Conservation (phyloP, 2,113 vertebrate species). For the Pygoscelis adeliae region DNA sequence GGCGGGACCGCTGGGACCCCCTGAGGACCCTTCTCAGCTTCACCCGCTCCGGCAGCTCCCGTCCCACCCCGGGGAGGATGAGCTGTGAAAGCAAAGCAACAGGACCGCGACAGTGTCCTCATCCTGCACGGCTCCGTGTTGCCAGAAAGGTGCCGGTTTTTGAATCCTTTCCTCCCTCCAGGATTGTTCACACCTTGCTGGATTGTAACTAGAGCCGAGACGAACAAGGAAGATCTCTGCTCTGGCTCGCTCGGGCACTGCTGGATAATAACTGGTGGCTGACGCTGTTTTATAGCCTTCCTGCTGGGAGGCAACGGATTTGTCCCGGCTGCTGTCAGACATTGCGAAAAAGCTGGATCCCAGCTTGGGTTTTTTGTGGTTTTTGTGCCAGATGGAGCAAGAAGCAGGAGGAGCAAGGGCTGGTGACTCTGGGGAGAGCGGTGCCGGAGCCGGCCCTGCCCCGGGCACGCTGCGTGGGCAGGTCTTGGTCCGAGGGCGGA, state of each 20-base stretch:
- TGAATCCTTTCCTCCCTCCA: not conserved
- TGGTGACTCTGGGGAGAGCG: not conserved
- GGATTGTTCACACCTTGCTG: not conserved
- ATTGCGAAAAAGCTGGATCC: not conserved
- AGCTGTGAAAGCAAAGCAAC: not conserved
- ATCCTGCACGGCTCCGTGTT: accelerated
- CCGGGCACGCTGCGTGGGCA: not conserved
- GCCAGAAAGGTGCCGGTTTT: not conserved
- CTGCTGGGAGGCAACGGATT: constrained; percentile 11
- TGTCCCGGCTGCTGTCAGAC: not conserved
- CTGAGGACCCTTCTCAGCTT: not conserved
- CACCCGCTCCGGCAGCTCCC: not conserved
- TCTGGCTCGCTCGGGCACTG: not conserved
- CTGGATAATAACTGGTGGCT: not conserved
- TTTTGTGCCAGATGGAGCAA: not conserved
- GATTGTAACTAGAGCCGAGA: not conserved
- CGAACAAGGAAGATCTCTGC: not conserved
- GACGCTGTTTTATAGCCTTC: not conserved
- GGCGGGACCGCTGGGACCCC: accelerated
- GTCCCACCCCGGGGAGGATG: accelerated
- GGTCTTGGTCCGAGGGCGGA: accelerated
- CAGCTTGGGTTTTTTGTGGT: not conserved
- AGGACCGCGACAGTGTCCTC: not conserved
- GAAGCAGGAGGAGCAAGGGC: not conserved
- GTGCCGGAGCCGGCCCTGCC: not conserved